These are phyloP conservation scores for Opisthograptis luteolata DNA, from an alignment of 2,888 invertebrate species.

Conservation along the genomic window DNA sequence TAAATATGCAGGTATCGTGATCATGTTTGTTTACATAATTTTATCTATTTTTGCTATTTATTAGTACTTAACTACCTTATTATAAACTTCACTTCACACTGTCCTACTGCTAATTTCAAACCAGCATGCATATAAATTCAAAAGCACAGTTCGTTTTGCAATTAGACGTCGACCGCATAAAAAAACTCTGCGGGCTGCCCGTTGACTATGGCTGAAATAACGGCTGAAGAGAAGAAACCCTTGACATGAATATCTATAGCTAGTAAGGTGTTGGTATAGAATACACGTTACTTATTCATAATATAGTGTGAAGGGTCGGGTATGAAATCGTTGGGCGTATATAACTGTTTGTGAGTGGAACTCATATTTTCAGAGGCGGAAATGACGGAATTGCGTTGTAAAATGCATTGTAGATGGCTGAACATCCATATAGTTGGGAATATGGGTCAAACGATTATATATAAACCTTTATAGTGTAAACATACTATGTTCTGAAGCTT, in stretches of 20 bases:
- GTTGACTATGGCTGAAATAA: conserved; percentile 10
- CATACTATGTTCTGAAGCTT: too few species aligned
- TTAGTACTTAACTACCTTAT: too few species aligned
- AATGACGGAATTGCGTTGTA: conserved; percentile 22
- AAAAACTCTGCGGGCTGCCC: background rate
- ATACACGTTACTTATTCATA: conserved; percentile 36
- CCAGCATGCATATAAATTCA: background rate
- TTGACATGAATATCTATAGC: conserved; percentile 32
- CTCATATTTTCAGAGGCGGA: conserved; percentile 16
- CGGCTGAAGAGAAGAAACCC: conserved; percentile 36
- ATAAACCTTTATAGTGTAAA: too few species aligned
- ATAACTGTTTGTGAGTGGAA: conserved; percentile 26
- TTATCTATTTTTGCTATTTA: too few species aligned
- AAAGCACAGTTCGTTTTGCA: background rate
- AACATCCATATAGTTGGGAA: background rate
- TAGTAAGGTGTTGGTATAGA: conserved; percentile 24
- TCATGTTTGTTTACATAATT: too few species aligned
- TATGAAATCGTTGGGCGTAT: conserved; percentile 27
- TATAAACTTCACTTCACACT: too few species aligned
- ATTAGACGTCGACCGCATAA: background rate
- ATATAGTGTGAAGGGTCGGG: conserved; percentile 26
- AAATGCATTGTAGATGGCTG: conserved; percentile 26
- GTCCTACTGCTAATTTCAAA: too few species aligned
- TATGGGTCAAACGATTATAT: too few species aligned
- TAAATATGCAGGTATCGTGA: too few species aligned